phyloP scores from a whole-genome alignment of 2,797 vertebrate genomes.

The Myotis vivesi region DNA sequence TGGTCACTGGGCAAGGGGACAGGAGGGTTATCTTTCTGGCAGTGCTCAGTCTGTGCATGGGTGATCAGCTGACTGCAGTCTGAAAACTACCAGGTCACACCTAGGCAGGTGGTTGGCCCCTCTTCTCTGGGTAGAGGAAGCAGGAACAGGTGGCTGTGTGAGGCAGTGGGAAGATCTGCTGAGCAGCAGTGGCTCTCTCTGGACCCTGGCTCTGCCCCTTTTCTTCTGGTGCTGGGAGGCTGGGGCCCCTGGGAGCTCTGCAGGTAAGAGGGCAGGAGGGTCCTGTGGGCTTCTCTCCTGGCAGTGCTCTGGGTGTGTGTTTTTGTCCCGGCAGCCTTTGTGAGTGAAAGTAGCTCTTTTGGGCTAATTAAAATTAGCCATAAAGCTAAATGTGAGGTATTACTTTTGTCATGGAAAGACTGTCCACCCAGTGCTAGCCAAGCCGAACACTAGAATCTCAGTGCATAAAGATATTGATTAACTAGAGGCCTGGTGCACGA shows the following conservation, averaged over 20 bases:
- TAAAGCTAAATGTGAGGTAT: neutral
- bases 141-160: constrained; percentile 39
- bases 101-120: neutral
- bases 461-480: too few relatives aligned
- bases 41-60: neutral
- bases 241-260: neutral
- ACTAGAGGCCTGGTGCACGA: too few relatives aligned
- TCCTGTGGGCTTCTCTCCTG: neutral
- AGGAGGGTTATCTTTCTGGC: neutral
- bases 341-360: neutral
- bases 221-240: constrained; percentile 37
- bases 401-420: neutral
- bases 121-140: constrained; percentile 51
- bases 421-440: too few relatives aligned
- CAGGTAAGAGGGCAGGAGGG: constrained; percentile 49
- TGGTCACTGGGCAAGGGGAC: neutral
- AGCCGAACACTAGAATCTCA: too few relatives aligned
- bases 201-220: constrained; percentile 36
- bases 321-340: neutral
- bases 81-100: constrained; percentile 29
- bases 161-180: neutral
- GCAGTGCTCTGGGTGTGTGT: neutral
- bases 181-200: neutral
- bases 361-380: neutral
- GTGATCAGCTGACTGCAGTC: neutral